These are phyloP conservation scores for Euwallacea fornicatus DNA, from an alignment of 1,140 invertebrate species.

Conservation along the genomic window DNA sequence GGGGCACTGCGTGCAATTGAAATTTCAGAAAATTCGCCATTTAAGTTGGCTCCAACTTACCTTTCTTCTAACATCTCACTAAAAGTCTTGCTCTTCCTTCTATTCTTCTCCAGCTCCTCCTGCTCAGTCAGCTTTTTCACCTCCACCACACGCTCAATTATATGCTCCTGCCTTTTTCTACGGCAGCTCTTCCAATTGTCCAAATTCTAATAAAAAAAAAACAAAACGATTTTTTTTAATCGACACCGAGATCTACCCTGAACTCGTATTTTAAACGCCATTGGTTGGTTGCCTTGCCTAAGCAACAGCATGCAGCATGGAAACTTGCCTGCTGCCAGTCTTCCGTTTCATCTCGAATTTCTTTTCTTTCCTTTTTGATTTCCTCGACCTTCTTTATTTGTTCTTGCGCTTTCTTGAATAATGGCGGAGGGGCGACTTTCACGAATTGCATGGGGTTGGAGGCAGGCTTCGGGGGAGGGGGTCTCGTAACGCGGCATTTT, in stretches of 20 bases:
- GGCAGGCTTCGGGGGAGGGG: constrained; percentile 73
- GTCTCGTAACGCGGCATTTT: constrained; percentile 53
- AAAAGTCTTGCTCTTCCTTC: constrained; percentile 86
- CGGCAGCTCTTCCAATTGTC: constrained; percentile 92
- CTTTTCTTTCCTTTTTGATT: constrained; percentile 77
- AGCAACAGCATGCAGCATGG: too few species aligned
- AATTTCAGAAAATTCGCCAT: too few species aligned
- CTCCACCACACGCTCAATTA: constrained; percentile 85
- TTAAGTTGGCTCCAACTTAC: constrained; percentile 51
- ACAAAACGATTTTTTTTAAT: too few species aligned
- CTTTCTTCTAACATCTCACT: constrained; percentile 92
- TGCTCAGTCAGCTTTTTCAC: constrained; percentile 78
- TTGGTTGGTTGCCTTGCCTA: too few species aligned
- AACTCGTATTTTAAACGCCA: too few species aligned
- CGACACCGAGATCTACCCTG: too few species aligned
- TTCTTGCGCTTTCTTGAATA: constrained; percentile 81
- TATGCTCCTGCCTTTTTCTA: constrained; percentile 86
- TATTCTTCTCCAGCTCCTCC: constrained; percentile 70
- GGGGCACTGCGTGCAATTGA: too few species aligned
- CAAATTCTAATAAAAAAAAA: constrained; percentile 68
- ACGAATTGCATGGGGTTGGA: constrained; percentile 88
- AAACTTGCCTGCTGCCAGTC: constrained; percentile 88
- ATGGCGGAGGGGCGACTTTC: constrained; percentile 80
- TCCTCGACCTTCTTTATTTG: constrained; percentile 84
- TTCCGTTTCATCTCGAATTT: constrained; percentile 76